These are phyloP conservation scores for Anoplopoma fimbria DNA, from an alignment of 2,113 vertebrate genomes.

Conservation along the genomic window DNA sequence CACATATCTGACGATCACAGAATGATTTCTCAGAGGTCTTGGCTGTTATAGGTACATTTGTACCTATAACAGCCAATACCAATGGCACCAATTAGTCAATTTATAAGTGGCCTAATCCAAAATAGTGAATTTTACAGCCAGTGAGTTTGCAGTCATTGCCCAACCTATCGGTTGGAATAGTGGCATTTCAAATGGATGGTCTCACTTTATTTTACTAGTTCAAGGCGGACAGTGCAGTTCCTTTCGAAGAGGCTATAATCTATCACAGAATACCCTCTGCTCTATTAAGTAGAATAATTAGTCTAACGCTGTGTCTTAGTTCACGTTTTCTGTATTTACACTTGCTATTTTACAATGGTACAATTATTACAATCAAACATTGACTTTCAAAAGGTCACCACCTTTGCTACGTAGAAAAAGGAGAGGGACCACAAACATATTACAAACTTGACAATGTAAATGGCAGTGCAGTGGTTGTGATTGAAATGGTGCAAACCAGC, in stretches of 20 bases:
- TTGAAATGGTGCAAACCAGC: no score
- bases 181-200: constrained; percentile 7
- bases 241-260: constrained; percentile 7
- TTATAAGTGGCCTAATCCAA: constrained; percentile 36
- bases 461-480: no score
- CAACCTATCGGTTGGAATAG: constrained; percentile 1
- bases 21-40: constrained; percentile 12
- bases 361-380: no score
- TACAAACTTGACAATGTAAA: no score
- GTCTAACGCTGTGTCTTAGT: no score
- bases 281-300: no score
- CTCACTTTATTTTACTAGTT: not conserved
- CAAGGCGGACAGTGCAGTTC: not conserved
- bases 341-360: no score
- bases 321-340: no score
- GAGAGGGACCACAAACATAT: no score
- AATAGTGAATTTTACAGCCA: constrained; percentile 40
- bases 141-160: constrained; percentile 1
- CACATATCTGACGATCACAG: constrained; percentile 1
- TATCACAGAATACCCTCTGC: not conserved
- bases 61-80: constrained; percentile 26
- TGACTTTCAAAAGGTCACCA: no score
- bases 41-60: constrained; percentile 16
- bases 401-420: no score
- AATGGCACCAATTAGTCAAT: constrained; percentile 47